A percentile compares a stretch with the other conserved stretches of the same genome.
phyloP scores from a whole-genome alignment of 2,797 vertebrate species.

The Macrochelys suwanniensis region DNA sequence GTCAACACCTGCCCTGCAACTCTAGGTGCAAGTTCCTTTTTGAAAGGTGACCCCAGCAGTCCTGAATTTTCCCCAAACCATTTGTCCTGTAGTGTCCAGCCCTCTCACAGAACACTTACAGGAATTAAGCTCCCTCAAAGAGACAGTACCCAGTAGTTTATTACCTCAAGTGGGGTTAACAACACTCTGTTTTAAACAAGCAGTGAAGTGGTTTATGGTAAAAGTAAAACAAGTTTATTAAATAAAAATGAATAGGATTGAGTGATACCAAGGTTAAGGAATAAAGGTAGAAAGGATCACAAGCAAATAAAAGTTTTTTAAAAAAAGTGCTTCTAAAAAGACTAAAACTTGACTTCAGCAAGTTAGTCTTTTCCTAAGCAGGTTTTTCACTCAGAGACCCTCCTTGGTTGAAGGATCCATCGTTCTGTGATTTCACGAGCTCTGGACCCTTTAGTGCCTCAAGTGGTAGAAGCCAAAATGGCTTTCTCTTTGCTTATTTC shows the following conservation, averaged over 20 bases:
- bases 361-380: not conserved
- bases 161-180: not conserved
- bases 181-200: not conserved
- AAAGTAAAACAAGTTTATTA: not conserved
- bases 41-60: not conserved
- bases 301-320: not conserved
- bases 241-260: not conserved
- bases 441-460: not conserved
- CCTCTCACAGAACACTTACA: not conserved
- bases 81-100: not conserved
- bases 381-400: not conserved
- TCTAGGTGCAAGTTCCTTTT: not conserved
- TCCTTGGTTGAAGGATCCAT: not conserved
- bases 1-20: not conserved
- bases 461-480: not conserved
- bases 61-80: not conserved
- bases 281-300: not conserved
- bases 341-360: not conserved
- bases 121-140: not conserved
- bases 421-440: not conserved
- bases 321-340: not conserved
- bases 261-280: not conserved
- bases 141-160: not conserved
- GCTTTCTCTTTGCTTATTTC: not conserved
- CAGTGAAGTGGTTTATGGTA: not conserved